Evolutionary conservation across 2,888 invertebrate genomes (phyloP), one percentile per base, ranked within the genome.

Genomic region (Cephus runcator): DNA sequence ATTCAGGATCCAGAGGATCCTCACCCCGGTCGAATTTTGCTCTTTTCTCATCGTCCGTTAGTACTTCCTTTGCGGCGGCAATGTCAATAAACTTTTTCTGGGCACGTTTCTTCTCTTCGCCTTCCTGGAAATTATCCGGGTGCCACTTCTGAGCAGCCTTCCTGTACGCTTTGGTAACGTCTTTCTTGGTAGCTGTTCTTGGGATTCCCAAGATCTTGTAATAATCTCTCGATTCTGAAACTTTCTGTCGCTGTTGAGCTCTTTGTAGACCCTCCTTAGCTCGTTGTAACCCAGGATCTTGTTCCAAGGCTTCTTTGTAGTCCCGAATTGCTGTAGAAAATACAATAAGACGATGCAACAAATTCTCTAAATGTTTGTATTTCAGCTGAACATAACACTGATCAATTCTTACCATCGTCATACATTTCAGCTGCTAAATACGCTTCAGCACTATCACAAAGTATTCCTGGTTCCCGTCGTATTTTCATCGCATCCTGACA

Each of bases 101-200:
- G 0, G 99, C 99, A 76, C 95, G 93, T 90, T 98, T 97, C 93
- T 99, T 99, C 91, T 98, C 97, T 81, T 97, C 96, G 15, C 95
- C 96, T 75, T 94, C 94, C 76, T 94, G 94, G 92, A 95, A 99
- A 92, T 97, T 98, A 92, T 99, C 99, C 0, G 99, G 99, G 93
- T 99, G 99, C 99, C 99, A 99, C 92, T 98, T 97, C 92, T 98
- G 98, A 23, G 99, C 99, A 76, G 97, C 95, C 93, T 98, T 98
- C 83, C 99, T 94, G 92, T 99, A 99, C 31, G 98, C 99, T 93
- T 99, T 99, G 23, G 95, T 93, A 73, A 99, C 97, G 91, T 99
- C 98, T 88, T 96, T 96, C 92, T 99, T 99, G 75, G 93, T 95
- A 3, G 99, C 99, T 76, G 95, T 95, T 89, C 98, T 94, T 89